These are phyloP conservation scores for Embiotoca jacksoni DNA, from an alignment of 2,113 vertebrate species.

Conservation along the genomic window DNA sequence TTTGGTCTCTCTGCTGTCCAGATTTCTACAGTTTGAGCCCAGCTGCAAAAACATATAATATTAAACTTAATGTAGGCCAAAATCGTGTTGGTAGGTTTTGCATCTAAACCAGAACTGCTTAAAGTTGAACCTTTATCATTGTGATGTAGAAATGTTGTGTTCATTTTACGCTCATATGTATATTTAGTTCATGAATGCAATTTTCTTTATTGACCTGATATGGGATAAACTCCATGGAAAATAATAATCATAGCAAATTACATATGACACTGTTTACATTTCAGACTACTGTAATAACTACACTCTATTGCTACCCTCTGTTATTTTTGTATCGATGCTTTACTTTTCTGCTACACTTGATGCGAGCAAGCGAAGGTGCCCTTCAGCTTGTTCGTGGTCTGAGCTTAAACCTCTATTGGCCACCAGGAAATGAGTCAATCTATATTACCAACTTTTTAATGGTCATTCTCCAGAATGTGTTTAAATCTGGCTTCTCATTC, in stretches of 20 bases:
- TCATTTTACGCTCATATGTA: neutral
- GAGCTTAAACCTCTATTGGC: too few species aligned
- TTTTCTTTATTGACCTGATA: neutral
- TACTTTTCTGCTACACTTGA: neutral
- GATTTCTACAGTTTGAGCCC: neutral
- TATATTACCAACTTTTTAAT: too few species aligned
- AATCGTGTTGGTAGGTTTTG: neutral
- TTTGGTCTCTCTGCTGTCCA: constrained; percentile 5
- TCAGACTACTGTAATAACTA: constrained; percentile 6
- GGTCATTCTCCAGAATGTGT: too few species aligned
- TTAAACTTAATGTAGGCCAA: neutral
- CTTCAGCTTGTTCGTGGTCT: too few species aligned
- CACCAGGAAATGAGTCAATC: too few species aligned
- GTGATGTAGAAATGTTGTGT: neutral
- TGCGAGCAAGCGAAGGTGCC: neutral
- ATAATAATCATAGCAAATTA: constrained; percentile 21
- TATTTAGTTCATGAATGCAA: neutral
- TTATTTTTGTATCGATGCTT: neutral
- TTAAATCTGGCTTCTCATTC: too few species aligned
- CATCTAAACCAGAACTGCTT: neutral
- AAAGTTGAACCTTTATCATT: neutral
- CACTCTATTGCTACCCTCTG: neutral
- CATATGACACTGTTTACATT: constrained; percentile 15
- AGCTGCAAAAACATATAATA: neutral
- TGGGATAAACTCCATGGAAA: neutral